Evolutionary conservation across 2,797 vertebrate genomes (phyloP), one percentile per base, ranked within the genome.

Genomic region (Phrynocephalus vlangalii): DNA sequence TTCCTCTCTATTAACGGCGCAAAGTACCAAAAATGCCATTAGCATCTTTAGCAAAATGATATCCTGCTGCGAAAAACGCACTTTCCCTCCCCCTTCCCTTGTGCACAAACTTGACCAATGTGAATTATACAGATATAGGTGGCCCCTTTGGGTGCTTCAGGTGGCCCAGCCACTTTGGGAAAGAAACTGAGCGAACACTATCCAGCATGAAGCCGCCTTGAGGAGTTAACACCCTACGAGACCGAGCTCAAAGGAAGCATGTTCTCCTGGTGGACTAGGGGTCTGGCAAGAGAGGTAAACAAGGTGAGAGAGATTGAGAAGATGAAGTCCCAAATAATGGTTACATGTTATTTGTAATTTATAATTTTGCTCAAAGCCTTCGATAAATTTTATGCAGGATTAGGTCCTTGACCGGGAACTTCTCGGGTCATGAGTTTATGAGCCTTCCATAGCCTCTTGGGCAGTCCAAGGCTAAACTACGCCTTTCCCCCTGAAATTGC

Each of bases 51-150:
- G 20, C 79, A 63, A 87, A 84, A 30, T 1, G 11, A 76, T 48
- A 50, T 5, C 5, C 68, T 16, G 20, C 28, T 70, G 30, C 48
- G 48, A 38, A 0, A 18, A 13, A 13, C 9, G 0, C 11, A 50
- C 77, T 60, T 33, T 3, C 0, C 0, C 0, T 63, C 13, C 13
- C 11, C 0, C 0, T 0, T 63, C 60, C 60, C 11, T 73, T 83
- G 22, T 15, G 60, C 0, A 0, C 16, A 81, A 52, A 73, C 24
- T 33, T 56, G 11, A 73, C 24, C n/a, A 15, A 30, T 67, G 28
- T 72, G 73, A 67, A 77, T 15, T 44, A 33, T 20, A 71, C 10
- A 72, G 16, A 48, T 44, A 24, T 48, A 48, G 48, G 48, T 80
- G 44, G 0, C 28, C 60, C 28, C 26, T 6, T 24, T 9, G 13